A percentile compares a stretch with the other conserved stretches of the same genome.
Conservation (phyloP, 2,113 vertebrate genomes). For the Tapirus terrestris region DNA sequence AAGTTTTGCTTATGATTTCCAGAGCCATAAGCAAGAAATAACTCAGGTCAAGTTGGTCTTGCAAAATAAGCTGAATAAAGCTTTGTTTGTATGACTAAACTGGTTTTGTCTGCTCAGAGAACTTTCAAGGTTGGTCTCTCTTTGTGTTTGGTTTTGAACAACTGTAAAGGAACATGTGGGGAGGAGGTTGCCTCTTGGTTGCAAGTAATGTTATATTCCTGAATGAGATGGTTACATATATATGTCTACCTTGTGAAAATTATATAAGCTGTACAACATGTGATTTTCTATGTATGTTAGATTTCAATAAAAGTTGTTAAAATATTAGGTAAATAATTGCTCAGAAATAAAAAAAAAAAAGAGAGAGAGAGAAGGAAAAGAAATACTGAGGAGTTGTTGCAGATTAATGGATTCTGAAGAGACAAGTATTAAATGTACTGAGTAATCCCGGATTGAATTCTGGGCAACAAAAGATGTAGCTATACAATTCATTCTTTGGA, state of each 20-base stretch:
- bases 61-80: too few species aligned
- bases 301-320: background rate
- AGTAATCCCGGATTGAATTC: background rate
- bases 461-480: background rate
- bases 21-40: too few species aligned
- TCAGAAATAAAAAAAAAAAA: too few species aligned
- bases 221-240: background rate
- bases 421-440: background rate
- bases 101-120: too few species aligned
- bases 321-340: background rate
- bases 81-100: too few species aligned
- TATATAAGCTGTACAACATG: background rate
- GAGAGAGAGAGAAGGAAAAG: background rate
- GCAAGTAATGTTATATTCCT: background rate
- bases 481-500: background rate
- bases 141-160: too few species aligned
- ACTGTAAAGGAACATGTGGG: too few species aligned
- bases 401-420: background rate
- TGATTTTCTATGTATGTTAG: background rate
- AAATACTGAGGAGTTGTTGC: background rate
- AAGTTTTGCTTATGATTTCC: too few species aligned
- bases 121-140: too few species aligned
- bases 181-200: too few species aligned
- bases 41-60: too few species aligned
- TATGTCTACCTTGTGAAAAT: background rate